Conservation (phyloP, 2,113 vertebrate species). For the Tachysurus vachellii region DNA sequence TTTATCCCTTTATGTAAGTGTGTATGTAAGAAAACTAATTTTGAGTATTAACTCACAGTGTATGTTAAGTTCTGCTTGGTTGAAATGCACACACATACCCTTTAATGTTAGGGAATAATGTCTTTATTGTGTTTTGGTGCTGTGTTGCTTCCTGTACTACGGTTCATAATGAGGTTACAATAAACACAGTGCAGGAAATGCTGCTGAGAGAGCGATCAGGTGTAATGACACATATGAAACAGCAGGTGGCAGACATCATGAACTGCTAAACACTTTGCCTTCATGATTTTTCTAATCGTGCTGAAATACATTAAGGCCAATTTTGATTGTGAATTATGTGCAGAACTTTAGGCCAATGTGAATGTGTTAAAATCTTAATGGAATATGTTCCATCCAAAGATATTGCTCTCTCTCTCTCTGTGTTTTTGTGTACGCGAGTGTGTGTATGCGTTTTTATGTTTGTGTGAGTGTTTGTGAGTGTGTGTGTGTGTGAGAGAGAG, state of each 20-base stretch:
- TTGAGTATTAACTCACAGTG: not conserved
- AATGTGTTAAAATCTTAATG: not conserved
- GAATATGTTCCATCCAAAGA: not conserved
- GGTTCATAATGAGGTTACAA: not conserved
- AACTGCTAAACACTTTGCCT: not conserved
- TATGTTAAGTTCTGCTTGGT: not conserved
- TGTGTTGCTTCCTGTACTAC: not conserved
- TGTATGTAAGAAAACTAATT: not conserved
- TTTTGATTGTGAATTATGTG: not conserved
- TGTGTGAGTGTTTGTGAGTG: not conserved
- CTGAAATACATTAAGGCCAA: not conserved
- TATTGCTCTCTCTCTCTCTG: not conserved
- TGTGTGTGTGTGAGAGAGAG: no score
- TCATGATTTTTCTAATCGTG: not conserved
- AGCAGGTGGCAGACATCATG: slow-evolving; percentile 18
- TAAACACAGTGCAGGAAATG: not conserved
- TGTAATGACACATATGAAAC: not conserved
- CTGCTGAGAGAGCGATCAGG: not conserved
- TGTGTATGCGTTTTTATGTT: not conserved
- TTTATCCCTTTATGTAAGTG: no score
- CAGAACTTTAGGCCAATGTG: not conserved
- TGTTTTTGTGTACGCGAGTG: no score
- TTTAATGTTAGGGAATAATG: not conserved
- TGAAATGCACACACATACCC: not conserved
- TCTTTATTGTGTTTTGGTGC: not conserved